Conservation (phyloP, 2,113 vertebrate species). For the Himantopus leucocephalus region DNA sequence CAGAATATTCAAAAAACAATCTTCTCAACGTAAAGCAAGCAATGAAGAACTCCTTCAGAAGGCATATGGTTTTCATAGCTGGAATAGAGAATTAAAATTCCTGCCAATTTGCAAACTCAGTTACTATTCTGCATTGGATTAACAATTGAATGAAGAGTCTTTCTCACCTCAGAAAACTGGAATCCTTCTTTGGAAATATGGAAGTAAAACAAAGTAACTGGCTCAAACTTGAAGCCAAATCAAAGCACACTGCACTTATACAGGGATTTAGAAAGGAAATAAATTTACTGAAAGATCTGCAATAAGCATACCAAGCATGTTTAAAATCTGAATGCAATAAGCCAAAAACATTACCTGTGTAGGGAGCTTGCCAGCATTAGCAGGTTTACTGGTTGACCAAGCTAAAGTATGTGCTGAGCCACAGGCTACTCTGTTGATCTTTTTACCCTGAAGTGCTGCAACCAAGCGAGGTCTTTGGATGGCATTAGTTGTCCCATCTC, state of each 20-base stretch:
- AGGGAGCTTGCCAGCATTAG: conserved; percentile 94
- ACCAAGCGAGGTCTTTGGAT: conserved; percentile 96
- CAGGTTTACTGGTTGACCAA: conserved; percentile 98
- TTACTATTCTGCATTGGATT: neutral
- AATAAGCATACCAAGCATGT: neutral
- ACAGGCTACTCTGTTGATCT: conserved; percentile 97
- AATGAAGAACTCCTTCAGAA: neutral
- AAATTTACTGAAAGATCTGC: neutral
- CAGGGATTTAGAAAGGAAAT: neutral
- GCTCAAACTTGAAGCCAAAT: neutral
- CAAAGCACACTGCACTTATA: neutral
- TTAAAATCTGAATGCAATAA: neutral
- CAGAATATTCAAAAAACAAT: neutral
- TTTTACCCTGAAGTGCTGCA: conserved; percentile 95
- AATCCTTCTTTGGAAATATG: neutral
- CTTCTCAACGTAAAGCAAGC: neutral
- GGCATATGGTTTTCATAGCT: neutral
- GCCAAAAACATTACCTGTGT: conserved; percentile 81
- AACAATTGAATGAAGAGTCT: neutral
- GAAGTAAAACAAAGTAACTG: neutral
- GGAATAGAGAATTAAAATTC: neutral
- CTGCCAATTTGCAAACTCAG: neutral
- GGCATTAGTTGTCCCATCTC: conserved; percentile 97
- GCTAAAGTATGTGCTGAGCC: conserved; percentile 96
- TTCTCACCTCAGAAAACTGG: neutral